phyloP scores from a whole-genome alignment of 2,113 vertebrate species.

The Pluvianellus socialis region DNA sequence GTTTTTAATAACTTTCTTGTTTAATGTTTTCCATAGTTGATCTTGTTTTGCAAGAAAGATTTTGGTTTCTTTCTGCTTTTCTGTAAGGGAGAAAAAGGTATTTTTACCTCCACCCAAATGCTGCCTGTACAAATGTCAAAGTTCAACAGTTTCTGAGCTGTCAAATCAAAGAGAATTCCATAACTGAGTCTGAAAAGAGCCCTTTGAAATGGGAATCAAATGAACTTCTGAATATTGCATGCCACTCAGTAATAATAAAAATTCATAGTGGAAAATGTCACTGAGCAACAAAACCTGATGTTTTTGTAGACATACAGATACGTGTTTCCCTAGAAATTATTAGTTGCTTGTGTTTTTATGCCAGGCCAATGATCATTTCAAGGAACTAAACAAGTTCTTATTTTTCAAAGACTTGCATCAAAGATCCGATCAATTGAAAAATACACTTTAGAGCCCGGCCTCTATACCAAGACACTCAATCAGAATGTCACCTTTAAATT shows the following conservation, averaged over 20 bases:
- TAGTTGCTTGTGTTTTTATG: neutral
- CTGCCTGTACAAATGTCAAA: neutral
- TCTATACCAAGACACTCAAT: neutral
- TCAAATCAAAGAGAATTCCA: neutral
- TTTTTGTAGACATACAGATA: neutral
- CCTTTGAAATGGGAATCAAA: conserved; percentile 1
- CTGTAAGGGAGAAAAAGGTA: neutral
- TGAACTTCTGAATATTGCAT: conserved; percentile 11
- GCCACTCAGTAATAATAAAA: neutral
- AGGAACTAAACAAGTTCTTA: neutral
- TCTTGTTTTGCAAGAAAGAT: neutral
- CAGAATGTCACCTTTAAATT: neutral
- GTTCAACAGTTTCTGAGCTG: neutral
- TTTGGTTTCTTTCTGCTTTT: neutral
- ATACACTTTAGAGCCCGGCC: neutral
- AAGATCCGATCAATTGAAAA: neutral
- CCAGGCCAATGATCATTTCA: neutral
- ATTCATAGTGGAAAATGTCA: neutral
- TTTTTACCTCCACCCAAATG: neutral
- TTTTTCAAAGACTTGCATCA: neutral
- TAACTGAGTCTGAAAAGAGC: neutral
- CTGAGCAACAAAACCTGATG: neutral
- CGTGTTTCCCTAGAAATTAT: neutral
- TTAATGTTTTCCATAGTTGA: neutral
- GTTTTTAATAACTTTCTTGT: neutral